Percentiles rank a stretch among this genome's conserved stretches.
Evolutionary conservation across 2,888 invertebrate genomes (phyloP).

Genomic region (Heteromurus nitidus): DNA sequence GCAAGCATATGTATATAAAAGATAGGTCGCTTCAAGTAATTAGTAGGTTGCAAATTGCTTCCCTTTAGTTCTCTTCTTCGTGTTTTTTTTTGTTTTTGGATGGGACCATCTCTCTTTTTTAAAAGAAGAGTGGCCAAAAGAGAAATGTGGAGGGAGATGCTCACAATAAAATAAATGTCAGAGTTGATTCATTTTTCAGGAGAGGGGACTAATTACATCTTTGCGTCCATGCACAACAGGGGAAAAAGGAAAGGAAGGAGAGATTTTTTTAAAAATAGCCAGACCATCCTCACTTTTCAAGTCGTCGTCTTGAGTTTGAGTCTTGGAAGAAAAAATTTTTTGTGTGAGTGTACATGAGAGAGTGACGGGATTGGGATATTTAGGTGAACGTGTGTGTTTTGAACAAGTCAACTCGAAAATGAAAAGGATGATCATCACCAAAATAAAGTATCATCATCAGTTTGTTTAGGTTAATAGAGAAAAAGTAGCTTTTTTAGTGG

Average conservation of each 20-base stretch:
- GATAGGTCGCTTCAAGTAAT: no score
- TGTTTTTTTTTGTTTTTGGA: neutral
- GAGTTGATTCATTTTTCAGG: constrained; percentile 48
- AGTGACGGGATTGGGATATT: no score
- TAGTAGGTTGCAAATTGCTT: no score
- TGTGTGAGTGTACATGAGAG: no score
- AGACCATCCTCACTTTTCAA: no score
- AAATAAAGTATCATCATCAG: no score
- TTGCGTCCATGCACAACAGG: neutral
- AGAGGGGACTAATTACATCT: constrained; percentile 50
- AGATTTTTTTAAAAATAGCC: constrained; percentile 57
- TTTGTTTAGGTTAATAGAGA: neutral
- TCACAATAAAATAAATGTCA: constrained; percentile 56
- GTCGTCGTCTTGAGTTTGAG: no score
- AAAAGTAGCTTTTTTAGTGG: constrained; percentile 16
- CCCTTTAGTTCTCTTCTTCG: no score
- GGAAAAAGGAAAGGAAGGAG: neutral
- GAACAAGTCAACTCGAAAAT: neutral
- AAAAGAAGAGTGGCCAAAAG: neutral
- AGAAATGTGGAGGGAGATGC: neutral
- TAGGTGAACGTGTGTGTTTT: no score
- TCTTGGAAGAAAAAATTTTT: no score
- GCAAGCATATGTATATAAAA: no score
- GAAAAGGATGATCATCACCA: no score
- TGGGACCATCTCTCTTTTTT: neutral